A percentile compares a stretch with the other conserved stretches of the same genome.
Evolutionary conservation across 53 echinoderm and acorn worm genomes (phyloP).

Genomic region (Echinarachnius parma): DNA sequence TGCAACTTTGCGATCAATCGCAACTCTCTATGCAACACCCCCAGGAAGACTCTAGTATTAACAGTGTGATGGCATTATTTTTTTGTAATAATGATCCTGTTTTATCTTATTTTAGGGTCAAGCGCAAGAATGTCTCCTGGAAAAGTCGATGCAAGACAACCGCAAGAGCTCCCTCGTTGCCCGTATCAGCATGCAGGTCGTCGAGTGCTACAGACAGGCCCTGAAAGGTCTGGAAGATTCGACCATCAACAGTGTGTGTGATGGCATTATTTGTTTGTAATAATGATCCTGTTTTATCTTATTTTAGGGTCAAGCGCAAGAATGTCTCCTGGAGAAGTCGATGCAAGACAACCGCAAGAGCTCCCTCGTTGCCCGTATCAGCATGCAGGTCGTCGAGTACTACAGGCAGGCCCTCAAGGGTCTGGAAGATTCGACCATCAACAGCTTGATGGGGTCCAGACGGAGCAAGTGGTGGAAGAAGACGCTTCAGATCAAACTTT

Average conservation of each 20-base stretch:
- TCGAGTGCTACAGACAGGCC: conserved; percentile 86
- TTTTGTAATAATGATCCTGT: too few relatives aligned
- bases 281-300: too few relatives aligned
- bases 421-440: conserved; percentile 80
- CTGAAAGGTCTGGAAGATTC: conserved; percentile 81
- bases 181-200: conserved; percentile 92
- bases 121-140: conserved; percentile 93
- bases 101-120: too few relatives aligned
- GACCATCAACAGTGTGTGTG: conserved; percentile 74
- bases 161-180: conserved; percentile 93
- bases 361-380: conserved; percentile 89
- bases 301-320: conserved; percentile 92
- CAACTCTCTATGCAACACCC: too few relatives aligned
- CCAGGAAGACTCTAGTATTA: too few relatives aligned
- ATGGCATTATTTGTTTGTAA: too few relatives aligned
- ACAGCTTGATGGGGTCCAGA: conserved; percentile 81
- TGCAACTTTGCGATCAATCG: too few relatives aligned
- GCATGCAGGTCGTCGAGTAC: conserved; percentile 90
- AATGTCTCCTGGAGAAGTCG: conserved; percentile 91
- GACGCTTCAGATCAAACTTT: conserved; percentile 68
- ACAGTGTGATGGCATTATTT: too few relatives aligned
- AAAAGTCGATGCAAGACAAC: conserved; percentile 98
- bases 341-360: conserved; percentile 99
- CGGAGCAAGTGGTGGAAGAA: conserved; percentile 88
- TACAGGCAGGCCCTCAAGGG: conserved; percentile 84